A percentile compares a stretch with the other conserved stretches of the same genome.
Conservation (phyloP, 2,113 vertebrate species). For the Takifugu flavidus region DNA sequence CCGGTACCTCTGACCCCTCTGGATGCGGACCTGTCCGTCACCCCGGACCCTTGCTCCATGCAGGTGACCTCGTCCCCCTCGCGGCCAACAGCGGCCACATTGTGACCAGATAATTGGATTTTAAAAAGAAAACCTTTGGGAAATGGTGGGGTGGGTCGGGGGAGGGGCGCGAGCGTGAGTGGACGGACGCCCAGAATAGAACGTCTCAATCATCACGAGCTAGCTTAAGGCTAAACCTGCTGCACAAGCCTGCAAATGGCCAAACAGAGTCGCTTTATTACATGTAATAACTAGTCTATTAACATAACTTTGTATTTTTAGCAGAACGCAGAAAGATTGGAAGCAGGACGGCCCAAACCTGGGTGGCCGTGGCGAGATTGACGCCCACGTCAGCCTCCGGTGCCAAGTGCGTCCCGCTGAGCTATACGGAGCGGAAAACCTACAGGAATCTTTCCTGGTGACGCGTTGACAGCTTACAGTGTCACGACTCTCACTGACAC, state of each 20-base stretch:
- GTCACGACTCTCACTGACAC: conserved; percentile 21
- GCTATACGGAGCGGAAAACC: conserved; percentile 11
- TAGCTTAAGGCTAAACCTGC: no score
- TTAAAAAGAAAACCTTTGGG: neutral
- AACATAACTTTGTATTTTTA: no score
- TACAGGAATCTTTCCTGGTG: conserved; percentile 19
- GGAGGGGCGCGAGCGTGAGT: neutral
- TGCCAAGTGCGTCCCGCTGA: neutral
- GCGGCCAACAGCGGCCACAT: conserved; percentile 29
- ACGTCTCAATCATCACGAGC: conserved; percentile 22
- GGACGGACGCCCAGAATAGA: conserved; percentile 24
- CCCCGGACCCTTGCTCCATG: conserved; percentile 11
- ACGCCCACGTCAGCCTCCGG: neutral
- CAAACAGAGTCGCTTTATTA: no score
- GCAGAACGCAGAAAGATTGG: no score
- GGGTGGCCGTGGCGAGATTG: conserved; percentile 28
- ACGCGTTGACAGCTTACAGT: conserved; percentile 31
- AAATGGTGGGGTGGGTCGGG: neutral
- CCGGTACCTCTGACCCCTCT: conserved; percentile 29
- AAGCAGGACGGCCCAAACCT: neutral
- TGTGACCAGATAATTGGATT: conserved; percentile 36
- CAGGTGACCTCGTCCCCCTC: conserved; percentile 43
- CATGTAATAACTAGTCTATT: no score
- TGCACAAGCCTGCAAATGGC: no score
- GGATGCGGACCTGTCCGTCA: conserved; percentile 26